Conservation (phyloP, 2,888 invertebrate genomes). For the Agonopterix heracliana region DNA sequence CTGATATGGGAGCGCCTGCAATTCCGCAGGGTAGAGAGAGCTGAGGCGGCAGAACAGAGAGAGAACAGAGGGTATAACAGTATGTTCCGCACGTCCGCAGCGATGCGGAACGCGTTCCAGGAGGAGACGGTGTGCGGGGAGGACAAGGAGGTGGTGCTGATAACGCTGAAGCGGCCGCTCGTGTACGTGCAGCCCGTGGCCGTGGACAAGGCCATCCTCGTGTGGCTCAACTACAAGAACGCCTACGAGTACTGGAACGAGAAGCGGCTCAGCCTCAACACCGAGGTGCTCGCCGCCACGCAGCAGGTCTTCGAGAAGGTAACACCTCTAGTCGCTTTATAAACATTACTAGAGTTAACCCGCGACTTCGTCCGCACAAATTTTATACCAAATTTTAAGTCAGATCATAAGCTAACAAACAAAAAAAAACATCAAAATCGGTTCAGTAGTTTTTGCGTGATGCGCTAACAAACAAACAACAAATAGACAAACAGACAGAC, state of each 20-base stretch:
- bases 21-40: no score
- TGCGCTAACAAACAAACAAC: no score
- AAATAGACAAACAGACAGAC: no score
- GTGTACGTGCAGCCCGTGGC: constrained; percentile 98
- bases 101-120: constrained; percentile 87
- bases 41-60: no score
- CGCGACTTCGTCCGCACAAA: no score
- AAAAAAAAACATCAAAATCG: no score
- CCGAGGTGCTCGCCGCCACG: constrained; percentile 87
- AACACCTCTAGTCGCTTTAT: neutral
- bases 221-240: constrained; percentile 99
- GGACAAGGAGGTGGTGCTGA: constrained; percentile 91
- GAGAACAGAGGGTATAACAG: no score
- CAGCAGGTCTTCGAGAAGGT: constrained; percentile 79
- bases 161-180: constrained; percentile 93
- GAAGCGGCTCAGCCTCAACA: constrained; percentile 92
- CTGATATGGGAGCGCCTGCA: no score
- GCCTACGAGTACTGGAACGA: constrained; percentile 99
- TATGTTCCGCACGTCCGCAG: constrained; percentile 28
- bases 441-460: no score
- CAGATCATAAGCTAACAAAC: no score
- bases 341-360: no score
- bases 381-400: no score
- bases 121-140: constrained; percentile 91
- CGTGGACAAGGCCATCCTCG: constrained; percentile 97